phyloP scores from a whole-genome alignment of 2,113 vertebrate species.

The Theristicus caerulescens region DNA sequence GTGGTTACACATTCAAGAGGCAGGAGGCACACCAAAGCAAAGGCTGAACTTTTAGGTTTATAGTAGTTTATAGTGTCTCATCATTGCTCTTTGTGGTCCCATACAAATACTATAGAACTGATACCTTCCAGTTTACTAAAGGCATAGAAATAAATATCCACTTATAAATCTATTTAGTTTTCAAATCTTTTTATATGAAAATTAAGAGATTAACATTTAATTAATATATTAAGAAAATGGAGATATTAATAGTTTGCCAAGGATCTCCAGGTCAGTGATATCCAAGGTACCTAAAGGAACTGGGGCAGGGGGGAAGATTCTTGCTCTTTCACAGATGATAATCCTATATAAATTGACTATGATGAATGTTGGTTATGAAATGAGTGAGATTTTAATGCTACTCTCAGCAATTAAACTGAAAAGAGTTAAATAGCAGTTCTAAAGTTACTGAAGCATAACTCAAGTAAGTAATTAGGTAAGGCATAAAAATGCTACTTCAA shows the following conservation, averaged over 20 bases:
- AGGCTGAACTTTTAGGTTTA: neutral
- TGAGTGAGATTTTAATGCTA: neutral
- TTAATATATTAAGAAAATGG: neutral
- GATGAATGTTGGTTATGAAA: neutral
- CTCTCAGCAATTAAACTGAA: neutral
- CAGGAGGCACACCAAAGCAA: neutral
- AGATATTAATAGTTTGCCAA: neutral
- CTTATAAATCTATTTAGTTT: neutral
- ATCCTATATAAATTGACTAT: neutral
- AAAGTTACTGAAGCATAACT: constrained; percentile 6
- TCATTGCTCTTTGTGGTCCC: neutral
- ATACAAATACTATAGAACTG: neutral
- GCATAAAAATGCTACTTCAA: neutral
- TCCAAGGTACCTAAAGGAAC: neutral
- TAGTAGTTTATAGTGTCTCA: neutral
- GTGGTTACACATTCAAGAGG: neutral
- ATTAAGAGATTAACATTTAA: neutral
- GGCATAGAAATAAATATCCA: neutral
- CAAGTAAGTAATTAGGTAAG: neutral
- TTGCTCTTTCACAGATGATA: neutral
- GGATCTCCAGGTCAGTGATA: neutral
- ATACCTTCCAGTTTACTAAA: neutral
- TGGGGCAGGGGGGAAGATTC: rapidly evolving
- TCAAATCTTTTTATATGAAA: neutral
- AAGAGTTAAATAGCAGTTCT: neutral